A percentile compares a stretch with the other conserved stretches of the same genome.
Evolutionary conservation across 2,797 vertebrate genomes (phyloP).

Genomic region (Acanthornis magna): DNA sequence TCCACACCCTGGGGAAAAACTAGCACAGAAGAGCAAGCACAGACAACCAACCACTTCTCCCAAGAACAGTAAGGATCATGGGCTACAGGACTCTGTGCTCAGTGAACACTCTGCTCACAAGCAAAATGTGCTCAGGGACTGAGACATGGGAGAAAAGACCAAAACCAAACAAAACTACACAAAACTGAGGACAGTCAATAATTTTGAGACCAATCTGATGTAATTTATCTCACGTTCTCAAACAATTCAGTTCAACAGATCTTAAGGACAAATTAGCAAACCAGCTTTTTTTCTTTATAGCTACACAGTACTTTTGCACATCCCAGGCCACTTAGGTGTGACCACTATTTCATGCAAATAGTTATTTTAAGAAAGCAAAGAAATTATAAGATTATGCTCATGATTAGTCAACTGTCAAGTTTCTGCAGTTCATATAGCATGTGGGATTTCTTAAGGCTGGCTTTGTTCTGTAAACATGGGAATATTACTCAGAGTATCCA

Average conservation of each 20-base stretch:
- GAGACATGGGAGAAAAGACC: neutral
- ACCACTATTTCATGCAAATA: neutral
- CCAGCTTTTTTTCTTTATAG: neutral
- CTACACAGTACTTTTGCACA: neutral
- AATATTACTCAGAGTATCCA: neutral
- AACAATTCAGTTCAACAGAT: neutral
- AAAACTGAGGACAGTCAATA: neutral
- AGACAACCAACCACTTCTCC: rapidly evolving
- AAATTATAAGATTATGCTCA: neutral
- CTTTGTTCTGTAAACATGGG: neutral
- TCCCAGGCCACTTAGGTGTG: neutral
- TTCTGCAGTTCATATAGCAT: neutral
- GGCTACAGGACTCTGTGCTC: neutral
- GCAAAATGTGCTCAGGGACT: neutral
- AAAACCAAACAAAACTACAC: neutral
- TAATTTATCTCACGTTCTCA: neutral
- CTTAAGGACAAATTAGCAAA: neutral
- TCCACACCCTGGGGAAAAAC: neutral
- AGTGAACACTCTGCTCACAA: neutral
- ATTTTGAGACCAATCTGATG: neutral
- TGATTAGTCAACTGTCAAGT: neutral
- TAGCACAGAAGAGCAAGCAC: neutral
- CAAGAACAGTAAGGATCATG: neutral
- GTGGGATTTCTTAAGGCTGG: neutral
- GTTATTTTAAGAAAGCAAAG: neutral